A percentile compares a stretch with the other conserved stretches of the same genome.
phyloP scores from a whole-genome alignment of 2,797 vertebrate genomes.

The Pygocentrus nattereri region DNA sequence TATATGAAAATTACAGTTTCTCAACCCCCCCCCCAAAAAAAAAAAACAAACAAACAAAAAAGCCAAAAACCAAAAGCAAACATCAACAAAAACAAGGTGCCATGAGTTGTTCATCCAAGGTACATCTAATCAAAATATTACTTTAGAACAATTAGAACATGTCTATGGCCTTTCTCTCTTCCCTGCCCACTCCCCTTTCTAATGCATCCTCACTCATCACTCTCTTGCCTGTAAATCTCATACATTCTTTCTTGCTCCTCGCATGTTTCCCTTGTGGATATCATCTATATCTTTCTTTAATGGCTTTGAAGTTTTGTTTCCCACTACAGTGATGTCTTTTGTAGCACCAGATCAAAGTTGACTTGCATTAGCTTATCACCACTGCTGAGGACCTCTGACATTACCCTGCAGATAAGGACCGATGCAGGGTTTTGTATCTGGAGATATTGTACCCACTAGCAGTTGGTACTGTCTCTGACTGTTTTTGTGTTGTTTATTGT shows the following conservation, averaged over 20 bases:
- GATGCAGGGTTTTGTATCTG: slow-evolving; percentile 8
- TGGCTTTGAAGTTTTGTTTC: background rate
- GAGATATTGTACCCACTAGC: too few relatives aligned
- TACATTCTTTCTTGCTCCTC: background rate
- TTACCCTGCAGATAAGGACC: slow-evolving; percentile 9
- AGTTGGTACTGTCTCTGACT: too few relatives aligned
- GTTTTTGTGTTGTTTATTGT: too few relatives aligned
- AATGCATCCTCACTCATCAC: background rate
- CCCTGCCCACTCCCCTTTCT: background rate
- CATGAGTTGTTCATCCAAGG: too few relatives aligned
- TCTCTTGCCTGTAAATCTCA: background rate
- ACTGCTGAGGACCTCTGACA: background rate
- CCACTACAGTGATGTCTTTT: background rate
- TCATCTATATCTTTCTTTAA: background rate
- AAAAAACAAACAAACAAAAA: too few relatives aligned
- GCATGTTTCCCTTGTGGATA: background rate
- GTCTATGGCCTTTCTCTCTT: background rate
- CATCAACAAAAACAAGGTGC: too few relatives aligned
- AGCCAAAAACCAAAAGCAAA: too few relatives aligned
- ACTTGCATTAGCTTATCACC: background rate
- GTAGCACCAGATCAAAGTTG: slow-evolving; percentile 8
- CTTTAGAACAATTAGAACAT: too few relatives aligned
- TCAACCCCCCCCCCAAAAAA: too few relatives aligned
- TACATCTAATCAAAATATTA: too few relatives aligned
- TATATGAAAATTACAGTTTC: too few relatives aligned